These are phyloP conservation scores for Calyptommatus sinebrachiatus DNA, from an alignment of 2,113 vertebrate genomes.

Conservation along the genomic window DNA sequence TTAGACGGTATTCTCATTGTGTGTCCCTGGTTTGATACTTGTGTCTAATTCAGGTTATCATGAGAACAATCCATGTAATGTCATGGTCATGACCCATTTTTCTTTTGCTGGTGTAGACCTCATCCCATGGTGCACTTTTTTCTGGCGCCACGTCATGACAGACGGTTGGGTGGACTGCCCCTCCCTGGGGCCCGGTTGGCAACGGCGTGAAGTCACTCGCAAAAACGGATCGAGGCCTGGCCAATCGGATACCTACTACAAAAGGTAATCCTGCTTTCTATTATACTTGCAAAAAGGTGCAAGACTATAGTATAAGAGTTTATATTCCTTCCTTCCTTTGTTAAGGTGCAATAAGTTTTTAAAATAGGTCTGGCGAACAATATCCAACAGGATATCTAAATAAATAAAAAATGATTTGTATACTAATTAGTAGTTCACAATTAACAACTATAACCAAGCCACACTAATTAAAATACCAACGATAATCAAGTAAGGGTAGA, in stretches of 20 bases:
- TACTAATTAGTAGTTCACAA: too few relatives aligned
- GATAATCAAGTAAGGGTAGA: too few relatives aligned
- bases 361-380: too few relatives aligned
- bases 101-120: not conserved
- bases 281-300: not conserved
- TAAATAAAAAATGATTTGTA: too few relatives aligned
- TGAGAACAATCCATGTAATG: not conserved
- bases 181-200: slow-evolving; percentile 82
- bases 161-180: slow-evolving; percentile 85
- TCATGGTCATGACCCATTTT: not conserved
- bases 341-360: too few relatives aligned
- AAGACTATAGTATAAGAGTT: too few relatives aligned
- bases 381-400: too few relatives aligned
- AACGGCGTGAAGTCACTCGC: slow-evolving; percentile 80
- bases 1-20: not conserved
- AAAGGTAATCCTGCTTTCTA: slow-evolving; percentile 70
- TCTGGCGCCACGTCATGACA: slow-evolving; percentile 59
- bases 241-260: slow-evolving; percentile 85
- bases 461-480: too few relatives aligned
- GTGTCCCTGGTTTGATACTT: not conserved
- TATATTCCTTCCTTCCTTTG: too few relatives aligned
- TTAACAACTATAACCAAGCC: too few relatives aligned
- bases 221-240: slow-evolving; percentile 80
- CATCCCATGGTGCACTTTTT: not conserved
- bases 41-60: not conserved